Percentiles rank a stretch among this genome's conserved stretches.
phyloP scores from a whole-genome alignment of 2,797 vertebrate genomes.

The Thalassophryne amazonica region DNA sequence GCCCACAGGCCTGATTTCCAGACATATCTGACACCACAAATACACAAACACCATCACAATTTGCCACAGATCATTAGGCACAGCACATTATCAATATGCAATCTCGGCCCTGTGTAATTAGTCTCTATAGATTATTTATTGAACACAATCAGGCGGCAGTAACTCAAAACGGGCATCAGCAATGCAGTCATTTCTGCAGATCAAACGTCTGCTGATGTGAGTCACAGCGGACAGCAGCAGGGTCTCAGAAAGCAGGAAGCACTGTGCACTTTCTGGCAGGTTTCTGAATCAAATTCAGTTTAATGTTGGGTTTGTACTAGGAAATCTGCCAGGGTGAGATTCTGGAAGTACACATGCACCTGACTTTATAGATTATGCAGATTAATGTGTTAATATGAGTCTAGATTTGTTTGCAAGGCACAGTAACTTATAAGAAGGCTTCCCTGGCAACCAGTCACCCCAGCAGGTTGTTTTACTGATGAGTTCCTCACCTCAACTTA shows the following conservation, averaged over 20 bases:
- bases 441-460: too few relatives aligned
- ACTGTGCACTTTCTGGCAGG: conserved; percentile 2
- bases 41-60: conserved; percentile 9
- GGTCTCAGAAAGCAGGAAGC: conserved; percentile 16
- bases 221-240: not conserved
- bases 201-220: conserved; percentile 28
- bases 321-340: conserved; percentile 9
- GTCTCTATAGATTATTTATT: conserved; percentile 63
- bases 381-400: conserved; percentile 12
- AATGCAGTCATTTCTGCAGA: conserved; percentile 50
- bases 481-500: too few relatives aligned
- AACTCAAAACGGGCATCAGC: conserved; percentile 50
- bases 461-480: too few relatives aligned
- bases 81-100: conserved; percentile 52
- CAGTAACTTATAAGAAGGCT: too few relatives aligned
- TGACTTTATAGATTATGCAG: conserved; percentile 2
- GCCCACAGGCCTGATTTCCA: conserved; percentile 15
- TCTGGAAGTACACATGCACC: conserved; percentile 4
- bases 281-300: conserved; percentile 10
- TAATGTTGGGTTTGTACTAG: conserved; percentile 4
- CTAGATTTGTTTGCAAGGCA: too few relatives aligned
- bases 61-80: conserved; percentile 45
- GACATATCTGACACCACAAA: conserved; percentile 11
- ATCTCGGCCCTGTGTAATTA: conserved; percentile 59
- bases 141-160: conserved; percentile 48